A percentile compares a stretch with the other conserved stretches of the same genome.
phyloP scores from a whole-genome alignment of 2,113 vertebrate genomes.

The Condylura cristata region DNA sequence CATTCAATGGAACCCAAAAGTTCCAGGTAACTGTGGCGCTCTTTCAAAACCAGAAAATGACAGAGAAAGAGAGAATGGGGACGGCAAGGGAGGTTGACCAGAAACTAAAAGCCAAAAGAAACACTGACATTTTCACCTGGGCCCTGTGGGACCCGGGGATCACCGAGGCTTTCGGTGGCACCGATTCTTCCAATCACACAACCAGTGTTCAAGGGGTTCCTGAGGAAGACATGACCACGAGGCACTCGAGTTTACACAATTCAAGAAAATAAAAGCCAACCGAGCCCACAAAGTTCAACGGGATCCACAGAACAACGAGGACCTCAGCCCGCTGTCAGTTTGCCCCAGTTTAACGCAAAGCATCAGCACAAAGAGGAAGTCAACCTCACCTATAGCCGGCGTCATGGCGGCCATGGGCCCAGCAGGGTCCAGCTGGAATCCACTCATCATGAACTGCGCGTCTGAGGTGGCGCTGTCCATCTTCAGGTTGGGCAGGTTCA shows the following conservation, averaged over 20 bases:
- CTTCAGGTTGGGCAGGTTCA: slow-evolving; percentile 95
- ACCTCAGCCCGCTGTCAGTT: not conserved
- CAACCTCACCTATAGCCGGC: slow-evolving; percentile 94
- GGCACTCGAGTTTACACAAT: not conserved
- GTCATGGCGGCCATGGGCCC: slow-evolving; percentile 90
- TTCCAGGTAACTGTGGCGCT: slow-evolving; percentile 4
- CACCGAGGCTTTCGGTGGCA: not conserved
- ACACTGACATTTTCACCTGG: slow-evolving; percentile 4
- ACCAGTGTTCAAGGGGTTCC: not conserved
- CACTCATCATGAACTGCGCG: slow-evolving; percentile 94
- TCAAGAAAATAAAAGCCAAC: not conserved
- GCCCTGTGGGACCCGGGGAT: not conserved
- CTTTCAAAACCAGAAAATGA: slow-evolving; percentile 49
- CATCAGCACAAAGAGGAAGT: not conserved
- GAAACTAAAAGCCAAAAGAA: not conserved
- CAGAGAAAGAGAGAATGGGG: not conserved
- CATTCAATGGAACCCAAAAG: slow-evolving; percentile 17
- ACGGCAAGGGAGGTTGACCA: not conserved
- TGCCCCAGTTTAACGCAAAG: accelerated
- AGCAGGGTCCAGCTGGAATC: slow-evolving; percentile 95
- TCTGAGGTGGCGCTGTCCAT: slow-evolving; percentile 93
- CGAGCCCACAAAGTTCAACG: not conserved
- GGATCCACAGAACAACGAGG: not conserved
- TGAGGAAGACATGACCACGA: not conserved
- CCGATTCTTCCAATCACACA: not conserved